These are phyloP conservation scores for Drosophila limbata DNA, from an alignment of 2,888 invertebrate species.

Conservation along the genomic window DNA sequence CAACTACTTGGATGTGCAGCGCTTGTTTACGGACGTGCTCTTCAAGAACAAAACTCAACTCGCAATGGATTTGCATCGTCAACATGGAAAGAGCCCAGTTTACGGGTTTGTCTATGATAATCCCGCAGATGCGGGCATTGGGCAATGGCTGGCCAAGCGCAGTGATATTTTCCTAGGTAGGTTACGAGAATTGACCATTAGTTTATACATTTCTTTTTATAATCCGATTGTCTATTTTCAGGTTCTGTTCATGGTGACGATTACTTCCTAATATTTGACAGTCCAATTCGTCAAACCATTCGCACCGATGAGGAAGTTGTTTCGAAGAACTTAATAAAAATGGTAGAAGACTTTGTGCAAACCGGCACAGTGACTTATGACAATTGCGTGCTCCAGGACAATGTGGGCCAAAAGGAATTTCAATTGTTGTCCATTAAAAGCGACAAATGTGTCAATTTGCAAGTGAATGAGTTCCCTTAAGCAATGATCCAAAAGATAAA, in stretches of 20 bases:
- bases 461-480: constrained; percentile 14
- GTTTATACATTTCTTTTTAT: not conserved
- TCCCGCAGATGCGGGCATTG: constrained; percentile 11
- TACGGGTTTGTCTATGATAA: constrained; percentile 87
- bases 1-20: constrained; percentile 82
- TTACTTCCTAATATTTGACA: constrained; percentile 68
- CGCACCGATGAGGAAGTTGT: constrained; percentile 57
- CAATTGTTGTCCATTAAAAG: constrained; percentile 62
- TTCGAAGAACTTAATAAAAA: constrained; percentile 66
- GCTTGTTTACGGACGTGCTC: constrained; percentile 89
- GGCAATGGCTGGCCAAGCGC: constrained; percentile 81
- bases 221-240: constrained; percentile 18
- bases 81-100: constrained; percentile 9
- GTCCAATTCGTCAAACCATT: constrained; percentile 9
- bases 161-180: constrained; percentile 86
- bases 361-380: constrained; percentile 56
- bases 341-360: constrained; percentile 71
- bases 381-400: constrained; percentile 67
- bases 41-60: constrained; percentile 88
- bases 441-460: constrained; percentile 50
- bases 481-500: not conserved
- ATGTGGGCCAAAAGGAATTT: constrained; percentile 47
- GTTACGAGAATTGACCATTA: not conserved
- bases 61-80: constrained; percentile 85
- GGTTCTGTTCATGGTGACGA: constrained; percentile 80